Percentiles rank a stretch among this genome's conserved stretches.
Conservation (phyloP, 2,113 vertebrate species). For the Hippocampus comes region DNA sequence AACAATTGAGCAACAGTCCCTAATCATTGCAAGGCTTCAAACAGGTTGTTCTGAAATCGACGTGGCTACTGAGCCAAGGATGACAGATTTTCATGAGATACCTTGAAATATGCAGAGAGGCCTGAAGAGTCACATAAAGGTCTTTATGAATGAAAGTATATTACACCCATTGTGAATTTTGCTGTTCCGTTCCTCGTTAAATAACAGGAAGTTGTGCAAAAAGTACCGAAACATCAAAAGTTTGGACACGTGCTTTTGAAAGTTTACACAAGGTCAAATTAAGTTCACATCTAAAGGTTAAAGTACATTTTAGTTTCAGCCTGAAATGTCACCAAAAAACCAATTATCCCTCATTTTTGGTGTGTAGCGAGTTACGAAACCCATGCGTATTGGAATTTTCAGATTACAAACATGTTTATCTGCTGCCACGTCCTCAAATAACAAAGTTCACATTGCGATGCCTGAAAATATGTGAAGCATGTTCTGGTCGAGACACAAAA, state of each 20-base stretch:
- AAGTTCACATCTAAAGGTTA: background rate
- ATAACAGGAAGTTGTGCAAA: background rate
- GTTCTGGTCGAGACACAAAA: background rate
- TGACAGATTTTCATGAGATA: no score
- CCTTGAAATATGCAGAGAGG: no score
- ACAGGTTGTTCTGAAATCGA: background rate
- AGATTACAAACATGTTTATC: constrained; percentile 35
- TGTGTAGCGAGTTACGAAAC: constrained; percentile 12
- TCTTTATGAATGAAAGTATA: no score
- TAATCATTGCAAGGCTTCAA: no score
- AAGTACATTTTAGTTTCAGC: background rate
- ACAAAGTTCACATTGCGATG: constrained; percentile 47
- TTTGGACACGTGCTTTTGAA: background rate
- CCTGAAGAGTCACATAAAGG: no score
- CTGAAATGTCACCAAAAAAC: background rate
- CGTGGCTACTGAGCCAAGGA: background rate
- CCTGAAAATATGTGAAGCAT: constrained; percentile 7
- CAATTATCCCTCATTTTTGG: background rate
- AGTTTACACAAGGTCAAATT: background rate
- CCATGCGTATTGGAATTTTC: constrained; percentile 16
- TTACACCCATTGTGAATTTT: no score
- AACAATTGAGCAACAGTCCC: background rate
- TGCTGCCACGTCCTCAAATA: constrained; percentile 24
- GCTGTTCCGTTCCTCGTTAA: background rate
- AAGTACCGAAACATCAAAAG: background rate